phyloP scores from a whole-genome alignment of 1,140 invertebrate species.

The Lysiphlebus fabarum region DNA sequence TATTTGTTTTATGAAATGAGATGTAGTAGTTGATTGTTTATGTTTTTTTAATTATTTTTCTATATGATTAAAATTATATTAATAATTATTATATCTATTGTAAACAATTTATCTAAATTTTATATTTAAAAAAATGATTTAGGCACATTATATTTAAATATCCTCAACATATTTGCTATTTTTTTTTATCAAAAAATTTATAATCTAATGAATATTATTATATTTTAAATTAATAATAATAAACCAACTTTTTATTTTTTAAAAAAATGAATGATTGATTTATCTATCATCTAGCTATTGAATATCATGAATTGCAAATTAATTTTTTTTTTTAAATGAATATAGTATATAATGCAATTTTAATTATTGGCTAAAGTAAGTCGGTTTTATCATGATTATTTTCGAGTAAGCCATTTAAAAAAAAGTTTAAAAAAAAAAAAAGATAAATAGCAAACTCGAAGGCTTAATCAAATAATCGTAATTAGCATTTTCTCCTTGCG shows the following conservation, averaged over 20 bases:
- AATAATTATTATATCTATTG: conserved; percentile 4
- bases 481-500: conserved; percentile 16
- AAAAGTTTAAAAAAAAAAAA: conserved; percentile 10
- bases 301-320: too few species aligned
- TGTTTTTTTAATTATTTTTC: not conserved
- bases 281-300: not conserved
- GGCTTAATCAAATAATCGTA: conserved; percentile 20
- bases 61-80: conserved; percentile 6
- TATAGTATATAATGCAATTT: not conserved
- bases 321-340: too few species aligned
- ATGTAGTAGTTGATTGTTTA: conserved; percentile 5
- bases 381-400: conserved; percentile 1
- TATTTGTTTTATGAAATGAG: conserved; percentile 14
- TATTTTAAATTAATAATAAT: conserved; percentile 6
- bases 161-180: not conserved
- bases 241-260: conserved; percentile 1
- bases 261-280: conserved; percentile 1
- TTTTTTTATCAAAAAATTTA: conserved; percentile 9
- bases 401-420: conserved; percentile 9
- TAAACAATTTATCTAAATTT: not conserved
- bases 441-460: conserved; percentile 15
- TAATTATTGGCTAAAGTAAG: conserved; percentile 9
- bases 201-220: conserved; percentile 1
- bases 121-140: not conserved
- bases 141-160: conserved; percentile 12